phyloP scores from a whole-genome alignment of 2,888 invertebrate genomes.

The Marronus borbonicus region DNA sequence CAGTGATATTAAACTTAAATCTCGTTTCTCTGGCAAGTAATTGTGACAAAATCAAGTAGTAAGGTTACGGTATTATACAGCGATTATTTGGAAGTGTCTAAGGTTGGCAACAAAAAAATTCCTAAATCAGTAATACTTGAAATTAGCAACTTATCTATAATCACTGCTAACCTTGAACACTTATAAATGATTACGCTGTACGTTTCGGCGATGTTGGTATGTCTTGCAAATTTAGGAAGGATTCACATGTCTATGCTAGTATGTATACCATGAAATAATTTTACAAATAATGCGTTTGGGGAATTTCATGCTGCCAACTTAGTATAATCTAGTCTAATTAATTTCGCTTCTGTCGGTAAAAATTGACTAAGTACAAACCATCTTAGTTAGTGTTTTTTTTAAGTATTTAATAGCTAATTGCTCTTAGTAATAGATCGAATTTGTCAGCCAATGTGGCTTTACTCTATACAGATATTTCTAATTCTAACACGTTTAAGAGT shows the following conservation, averaged over 20 bases:
- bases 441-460: neutral
- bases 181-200: too few relatives aligned
- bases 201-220: too few relatives aligned
- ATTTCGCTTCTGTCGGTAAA: too few relatives aligned
- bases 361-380: too few relatives aligned
- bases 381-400: neutral
- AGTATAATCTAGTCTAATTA: too few relatives aligned
- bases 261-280: slow-evolving; percentile 6
- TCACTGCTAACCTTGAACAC: too few relatives aligned
- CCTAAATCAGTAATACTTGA: too few relatives aligned
- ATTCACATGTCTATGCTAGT: neutral
- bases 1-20: slow-evolving; percentile 20
- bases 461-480: neutral
- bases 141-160: too few relatives aligned
- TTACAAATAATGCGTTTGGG: too few relatives aligned
- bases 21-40: slow-evolving; percentile 6
- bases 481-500: neutral
- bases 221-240: slow-evolving; percentile 2
- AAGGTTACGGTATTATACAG: neutral
- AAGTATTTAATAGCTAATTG: neutral
- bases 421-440: neutral
- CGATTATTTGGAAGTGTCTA: too few relatives aligned
- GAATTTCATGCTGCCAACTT: too few relatives aligned
- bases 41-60: neutral
- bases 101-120: too few relatives aligned